Percentiles rank a stretch among this genome's conserved stretches.
These are phyloP conservation scores for Clarias magur DNA, from an alignment of 2,113 vertebrate genomes.

Conservation along the genomic window DNA sequence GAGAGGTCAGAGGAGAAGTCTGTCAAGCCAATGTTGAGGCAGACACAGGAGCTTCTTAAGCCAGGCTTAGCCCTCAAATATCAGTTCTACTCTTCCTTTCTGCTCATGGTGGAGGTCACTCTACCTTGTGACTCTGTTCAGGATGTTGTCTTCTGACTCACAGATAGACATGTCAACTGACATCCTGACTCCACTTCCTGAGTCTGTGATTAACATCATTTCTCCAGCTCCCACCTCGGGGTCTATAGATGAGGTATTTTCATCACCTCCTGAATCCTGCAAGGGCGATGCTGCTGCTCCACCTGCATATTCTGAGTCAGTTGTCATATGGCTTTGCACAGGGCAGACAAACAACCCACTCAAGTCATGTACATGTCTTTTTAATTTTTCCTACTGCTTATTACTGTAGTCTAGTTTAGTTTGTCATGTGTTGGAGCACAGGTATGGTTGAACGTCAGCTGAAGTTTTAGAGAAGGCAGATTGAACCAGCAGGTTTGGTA, in stretches of 20 bases:
- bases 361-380: no score
- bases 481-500: no score
- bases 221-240: neutral
- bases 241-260: neutral
- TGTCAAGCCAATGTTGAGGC: neutral
- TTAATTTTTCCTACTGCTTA: no score
- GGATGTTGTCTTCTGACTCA: neutral
- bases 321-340: neutral
- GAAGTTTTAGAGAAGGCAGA: no score
- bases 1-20: neutral
- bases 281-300: neutral
- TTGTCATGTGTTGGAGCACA: neutral
- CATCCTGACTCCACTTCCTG: neutral
- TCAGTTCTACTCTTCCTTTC: neutral
- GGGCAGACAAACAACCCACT: no score
- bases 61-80: neutral
- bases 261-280: neutral
- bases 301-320: neutral
- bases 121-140: neutral
- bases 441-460: no score
- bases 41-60: neutral
- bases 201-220: no score
- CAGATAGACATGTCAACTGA: neutral
- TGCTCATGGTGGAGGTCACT: neutral
- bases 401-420: neutral